These are phyloP conservation scores for Nephrotoma flavescens DNA, from an alignment of 2,888 invertebrate species.

Conservation along the genomic window DNA sequence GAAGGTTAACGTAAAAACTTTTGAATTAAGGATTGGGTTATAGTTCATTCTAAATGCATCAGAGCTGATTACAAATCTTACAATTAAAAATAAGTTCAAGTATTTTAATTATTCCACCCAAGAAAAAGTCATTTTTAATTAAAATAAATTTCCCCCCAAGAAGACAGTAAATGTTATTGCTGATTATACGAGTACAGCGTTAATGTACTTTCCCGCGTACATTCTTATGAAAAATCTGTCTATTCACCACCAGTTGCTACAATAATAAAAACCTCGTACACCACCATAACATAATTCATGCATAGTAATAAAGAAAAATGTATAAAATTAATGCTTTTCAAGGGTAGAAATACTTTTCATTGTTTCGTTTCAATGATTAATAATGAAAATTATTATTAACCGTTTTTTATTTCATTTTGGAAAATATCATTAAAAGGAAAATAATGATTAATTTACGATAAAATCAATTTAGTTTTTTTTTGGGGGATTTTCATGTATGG, in stretches of 20 bases:
- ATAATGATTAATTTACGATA: background rate
- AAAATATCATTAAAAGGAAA: background rate
- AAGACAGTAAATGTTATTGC: no score
- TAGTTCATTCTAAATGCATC: no score
- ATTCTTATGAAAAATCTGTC: background rate
- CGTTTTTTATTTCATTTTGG: background rate
- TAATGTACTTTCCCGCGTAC: background rate
- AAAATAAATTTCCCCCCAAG: no score
- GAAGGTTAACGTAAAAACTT: no score
- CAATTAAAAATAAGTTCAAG: no score
- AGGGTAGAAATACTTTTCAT: background rate
- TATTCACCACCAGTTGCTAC: background rate
- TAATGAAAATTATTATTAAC: background rate
- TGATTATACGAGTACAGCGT: background rate
- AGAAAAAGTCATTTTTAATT: no score
- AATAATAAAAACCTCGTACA: background rate
- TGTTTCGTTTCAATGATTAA: background rate
- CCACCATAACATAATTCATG: background rate
- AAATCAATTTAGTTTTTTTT: background rate
- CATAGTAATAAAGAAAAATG: background rate
- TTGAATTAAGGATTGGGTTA: no score
- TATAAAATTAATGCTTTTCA: background rate
- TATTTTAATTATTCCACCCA: no score
- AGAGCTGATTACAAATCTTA: no score
- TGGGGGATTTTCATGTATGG: background rate